Evolutionary conservation across 2,888 invertebrate species (phyloP).

Genomic region (Hypomecis punctinalis): DNA sequence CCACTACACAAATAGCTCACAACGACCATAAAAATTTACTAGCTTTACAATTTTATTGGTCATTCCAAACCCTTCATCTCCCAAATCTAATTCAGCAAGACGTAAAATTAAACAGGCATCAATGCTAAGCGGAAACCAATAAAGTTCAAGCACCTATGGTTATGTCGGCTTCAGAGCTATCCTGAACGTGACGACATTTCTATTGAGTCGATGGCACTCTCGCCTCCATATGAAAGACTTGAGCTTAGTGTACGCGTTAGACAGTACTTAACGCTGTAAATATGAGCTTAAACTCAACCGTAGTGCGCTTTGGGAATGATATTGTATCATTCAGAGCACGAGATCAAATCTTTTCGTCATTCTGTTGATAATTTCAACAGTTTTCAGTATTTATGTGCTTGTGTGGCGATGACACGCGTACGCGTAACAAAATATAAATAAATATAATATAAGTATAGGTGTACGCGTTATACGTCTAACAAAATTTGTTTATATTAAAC

Average conservation of each 20-base stretch:
- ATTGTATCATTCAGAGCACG: neutral
- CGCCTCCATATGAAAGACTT: constrained; percentile 50
- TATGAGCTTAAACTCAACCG: constrained; percentile 28
- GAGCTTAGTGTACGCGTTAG: constrained; percentile 32
- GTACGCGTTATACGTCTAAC: too few species aligned
- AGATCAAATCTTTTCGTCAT: neutral
- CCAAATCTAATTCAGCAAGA: constrained; percentile 26
- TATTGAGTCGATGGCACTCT: constrained; percentile 57
- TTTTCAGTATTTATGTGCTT: too few species aligned
- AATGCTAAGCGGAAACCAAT: constrained; percentile 53
- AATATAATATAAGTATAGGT: too few species aligned
- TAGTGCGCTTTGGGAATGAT: constrained; percentile 2
- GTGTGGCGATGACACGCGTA: too few species aligned
- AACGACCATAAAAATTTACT: neutral
- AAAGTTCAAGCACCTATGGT: constrained; percentile 48
- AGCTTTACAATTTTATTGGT: constrained; percentile 20
- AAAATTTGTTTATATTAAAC: too few species aligned
- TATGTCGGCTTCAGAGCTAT: constrained; percentile 41
- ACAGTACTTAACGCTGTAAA: constrained; percentile 26
- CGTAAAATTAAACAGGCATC: constrained; percentile 40
- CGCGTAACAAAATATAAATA: too few species aligned
- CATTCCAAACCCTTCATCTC: constrained; percentile 16
- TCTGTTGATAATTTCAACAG: too few species aligned
- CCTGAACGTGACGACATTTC: constrained; percentile 57
- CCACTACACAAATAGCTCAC: too few species aligned